Evolutionary conservation across 2,888 invertebrate species (phyloP), one percentile per base, ranked within the genome.

Genomic region (Drosophila leonis): DNA sequence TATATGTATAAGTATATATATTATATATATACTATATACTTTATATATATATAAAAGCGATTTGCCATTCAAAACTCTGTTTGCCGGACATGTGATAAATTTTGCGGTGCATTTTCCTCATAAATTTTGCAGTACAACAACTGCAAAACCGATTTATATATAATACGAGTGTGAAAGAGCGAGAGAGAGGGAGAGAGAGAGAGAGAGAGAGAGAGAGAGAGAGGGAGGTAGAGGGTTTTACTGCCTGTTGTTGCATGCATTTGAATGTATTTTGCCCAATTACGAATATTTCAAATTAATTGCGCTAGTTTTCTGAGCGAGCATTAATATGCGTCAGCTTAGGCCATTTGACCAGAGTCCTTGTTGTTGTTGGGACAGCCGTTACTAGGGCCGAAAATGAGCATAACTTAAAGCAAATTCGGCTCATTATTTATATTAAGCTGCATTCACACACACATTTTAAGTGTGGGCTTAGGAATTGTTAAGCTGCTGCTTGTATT

Each of bases 1-100:
- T 31, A 46, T 10, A 29, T 37, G 15, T 37, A 37, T 37, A 37
- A 15, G 15, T 37, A 49, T n/a, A 59, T 27, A 12, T 7, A 39
- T 33, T 9, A 18, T 13, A 33, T 20, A 24, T 49, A 44, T 39
- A 31, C 41, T 20, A 48, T 15, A 46, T 13, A 31, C 7, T 20
- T 20, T 55, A 35, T 48, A 13, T 35, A 15, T 39, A 13, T 48
- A 15, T 39, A 49, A 44, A 63, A 66, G 39, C 48, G 72, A 83
- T 72, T 68, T 78, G 69, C 57, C 71, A 61, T 71, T 75, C 68
- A 71, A 55, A 79, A 29, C n/a, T 66, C 37, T 69, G 67, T 60
- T 63, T 57, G 69, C 72, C 62, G 77, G 73, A 75, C 72, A 69
- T 80, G 78, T 88, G 88, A 88, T 85, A 83, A 85, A 86, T 86